Base-by-base conservation (phyloP, 2,113 vertebrate genomes). In the Origma solitaria region DNA sequence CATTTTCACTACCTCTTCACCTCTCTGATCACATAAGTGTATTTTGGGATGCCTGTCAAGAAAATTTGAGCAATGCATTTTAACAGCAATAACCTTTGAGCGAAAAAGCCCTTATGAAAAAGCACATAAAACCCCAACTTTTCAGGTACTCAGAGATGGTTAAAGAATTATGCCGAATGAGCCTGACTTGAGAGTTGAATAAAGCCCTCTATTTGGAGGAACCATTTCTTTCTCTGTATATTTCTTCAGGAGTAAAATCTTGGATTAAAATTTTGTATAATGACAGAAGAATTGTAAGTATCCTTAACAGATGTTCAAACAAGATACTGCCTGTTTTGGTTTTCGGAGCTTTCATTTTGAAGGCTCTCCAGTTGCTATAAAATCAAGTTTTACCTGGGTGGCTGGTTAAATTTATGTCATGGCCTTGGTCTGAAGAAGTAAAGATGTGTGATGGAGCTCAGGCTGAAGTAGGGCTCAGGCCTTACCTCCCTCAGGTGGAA, bases 41-140 rank as follows among this genome's bases (percentile, higher is more conserved):
- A 66, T 91, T 80, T 96, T 79, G 35, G 73, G 78, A 77, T 82
- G 50, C 25, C 25, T 95, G 68, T 94, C 86, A 94, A 58, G 62
- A 89, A 94, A 95, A 89, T 83, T 64, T 85, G 35, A 96, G 76
- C 51, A 94, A 56, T 62, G 83, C 19, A 45, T 90, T 89, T 88
- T 77, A 90, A 86, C 11, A 83, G n/a, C 65, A 93, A 76, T 77
- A 90, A 95, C 28, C 68, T 91, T 90, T 68, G 35, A 93, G 83
- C 21, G 75, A 91, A 94, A 92, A 92, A 38, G 4, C 28, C 40
- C 45, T 88, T 33, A 84, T 30, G 47, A 62, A 90, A 95, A 94
- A 14, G 47, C 19, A 42, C 24, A 91, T 53, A 80, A 64, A 76
- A 93, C 58, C 7, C 6, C 30, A 81, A 54, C 24, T 38, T 70